phyloP scores from a whole-genome alignment of 2,113 vertebrate species.

The Oncorhynchus nerka region DNA sequence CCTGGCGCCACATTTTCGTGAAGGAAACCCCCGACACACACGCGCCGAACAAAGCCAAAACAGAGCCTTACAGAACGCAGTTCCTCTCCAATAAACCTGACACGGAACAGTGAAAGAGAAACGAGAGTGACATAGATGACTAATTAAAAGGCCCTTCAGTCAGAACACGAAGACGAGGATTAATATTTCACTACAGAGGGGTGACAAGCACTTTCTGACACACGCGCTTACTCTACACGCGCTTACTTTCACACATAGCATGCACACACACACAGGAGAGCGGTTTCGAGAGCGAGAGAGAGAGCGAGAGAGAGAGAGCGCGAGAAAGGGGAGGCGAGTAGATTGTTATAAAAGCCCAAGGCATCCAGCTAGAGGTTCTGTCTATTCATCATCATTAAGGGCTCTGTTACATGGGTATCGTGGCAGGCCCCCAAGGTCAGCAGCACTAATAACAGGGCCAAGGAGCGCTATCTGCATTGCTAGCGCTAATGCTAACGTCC shows the following conservation, averaged over 20 bases:
- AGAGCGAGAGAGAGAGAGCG: background rate
- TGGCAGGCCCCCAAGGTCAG: conserved; percentile 42
- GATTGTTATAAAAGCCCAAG: conserved; percentile 28
- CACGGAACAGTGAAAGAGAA: conserved; percentile 15
- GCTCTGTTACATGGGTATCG: conserved; percentile 40
- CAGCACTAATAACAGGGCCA: conserved; percentile 48
- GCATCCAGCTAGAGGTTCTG: conserved; percentile 7
- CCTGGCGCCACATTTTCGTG: too few species aligned
- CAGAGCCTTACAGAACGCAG: too few species aligned
- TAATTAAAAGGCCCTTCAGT: conserved; percentile 61
- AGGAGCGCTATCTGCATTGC: conserved; percentile 28
- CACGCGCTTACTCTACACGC: conserved; percentile 11
- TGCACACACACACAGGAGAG: background rate
- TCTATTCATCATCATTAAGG: conserved; percentile 50
- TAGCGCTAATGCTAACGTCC: conserved; percentile 6
- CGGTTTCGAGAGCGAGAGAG: background rate
- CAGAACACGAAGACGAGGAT: conserved; percentile 48
- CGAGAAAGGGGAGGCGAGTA: conserved; percentile 10
- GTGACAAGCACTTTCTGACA: conserved; percentile 12
- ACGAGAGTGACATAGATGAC: conserved; percentile 39
- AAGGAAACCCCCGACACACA: too few species aligned
- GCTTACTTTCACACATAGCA: background rate
- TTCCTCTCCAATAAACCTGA: too few species aligned
- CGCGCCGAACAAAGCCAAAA: too few species aligned
- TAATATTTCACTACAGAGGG: conserved; percentile 36